phyloP scores from a whole-genome alignment of 23 tunicate genomes.

The Clavelina lepadiformis region DNA sequence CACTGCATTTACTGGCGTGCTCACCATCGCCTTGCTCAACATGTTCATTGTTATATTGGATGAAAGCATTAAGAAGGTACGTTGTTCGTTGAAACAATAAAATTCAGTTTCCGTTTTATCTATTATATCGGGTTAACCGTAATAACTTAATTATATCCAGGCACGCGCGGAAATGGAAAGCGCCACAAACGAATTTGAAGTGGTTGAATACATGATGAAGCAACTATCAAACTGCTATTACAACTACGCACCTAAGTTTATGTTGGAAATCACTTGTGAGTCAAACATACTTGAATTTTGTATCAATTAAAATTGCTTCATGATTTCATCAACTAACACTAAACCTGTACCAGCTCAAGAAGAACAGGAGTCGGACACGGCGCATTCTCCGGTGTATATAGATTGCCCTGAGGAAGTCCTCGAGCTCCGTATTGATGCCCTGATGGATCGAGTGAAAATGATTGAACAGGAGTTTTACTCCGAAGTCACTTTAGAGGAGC shows the following conservation, averaged over 20 bases:
- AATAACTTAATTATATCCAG: constrained; percentile 13
- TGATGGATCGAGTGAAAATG: constrained; percentile 13
- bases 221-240: constrained; percentile 13
- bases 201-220: constrained; percentile 57
- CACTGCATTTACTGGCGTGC: constrained; percentile 40
- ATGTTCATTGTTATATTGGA: constrained; percentile 81
- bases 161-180: constrained; percentile 53
- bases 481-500: constrained; percentile 25
- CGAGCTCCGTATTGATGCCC: constrained; percentile 28
- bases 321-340: not conserved
- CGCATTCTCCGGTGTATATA: constrained; percentile 40
- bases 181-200: constrained; percentile 65
- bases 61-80: constrained; percentile 75
- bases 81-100: not conserved
- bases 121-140: not conserved
- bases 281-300: not conserved
- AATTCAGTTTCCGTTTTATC: not conserved
- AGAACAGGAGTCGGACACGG: constrained; percentile 1
- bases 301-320: not conserved
- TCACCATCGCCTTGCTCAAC: constrained; percentile 54
- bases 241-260: constrained; percentile 16
- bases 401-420: constrained; percentile 44
- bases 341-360: not conserved
- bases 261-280: not conserved
- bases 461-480: constrained; percentile 42